Evolutionary conservation across 2,797 vertebrate species (phyloP).

Genomic region (Sparidentex hasta): DNA sequence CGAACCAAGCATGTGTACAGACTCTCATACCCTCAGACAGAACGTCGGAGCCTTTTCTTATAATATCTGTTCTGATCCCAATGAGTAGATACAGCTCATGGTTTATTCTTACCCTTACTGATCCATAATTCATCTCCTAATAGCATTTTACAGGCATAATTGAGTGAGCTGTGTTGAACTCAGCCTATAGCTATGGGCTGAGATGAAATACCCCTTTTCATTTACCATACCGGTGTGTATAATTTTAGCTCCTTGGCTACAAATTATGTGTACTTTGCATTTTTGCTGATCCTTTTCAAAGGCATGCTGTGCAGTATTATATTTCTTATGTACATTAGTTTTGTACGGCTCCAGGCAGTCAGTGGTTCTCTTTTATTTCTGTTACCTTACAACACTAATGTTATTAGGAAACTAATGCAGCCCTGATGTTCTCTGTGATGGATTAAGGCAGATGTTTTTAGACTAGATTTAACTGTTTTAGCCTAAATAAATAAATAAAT

Average conservation of each 20-base stretch:
- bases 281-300: background rate
- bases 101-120: slow-evolving; percentile 29
- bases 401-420: background rate
- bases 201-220: background rate
- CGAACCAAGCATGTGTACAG: background rate
- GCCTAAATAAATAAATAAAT: background rate
- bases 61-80: background rate
- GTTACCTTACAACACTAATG: background rate
- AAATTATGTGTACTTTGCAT: background rate
- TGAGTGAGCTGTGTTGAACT: slow-evolving; percentile 34
- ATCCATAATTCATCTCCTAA: slow-evolving; percentile 53
- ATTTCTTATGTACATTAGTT: background rate
- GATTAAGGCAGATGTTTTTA: background rate
- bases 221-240: background rate
- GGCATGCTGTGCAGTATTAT: background rate
- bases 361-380: background rate
- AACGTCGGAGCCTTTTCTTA: slow-evolving; percentile 7
- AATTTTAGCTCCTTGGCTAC: background rate
- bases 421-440: background rate
- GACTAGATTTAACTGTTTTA: background rate
- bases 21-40: slow-evolving; percentile 1
- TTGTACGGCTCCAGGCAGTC: background rate
- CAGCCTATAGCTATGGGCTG: background rate
- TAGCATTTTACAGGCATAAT: slow-evolving; percentile 49
- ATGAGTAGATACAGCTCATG: background rate